Base-by-base conservation (phyloP, 2,113 vertebrate species). In the Ranitomeya imitator region DNA sequence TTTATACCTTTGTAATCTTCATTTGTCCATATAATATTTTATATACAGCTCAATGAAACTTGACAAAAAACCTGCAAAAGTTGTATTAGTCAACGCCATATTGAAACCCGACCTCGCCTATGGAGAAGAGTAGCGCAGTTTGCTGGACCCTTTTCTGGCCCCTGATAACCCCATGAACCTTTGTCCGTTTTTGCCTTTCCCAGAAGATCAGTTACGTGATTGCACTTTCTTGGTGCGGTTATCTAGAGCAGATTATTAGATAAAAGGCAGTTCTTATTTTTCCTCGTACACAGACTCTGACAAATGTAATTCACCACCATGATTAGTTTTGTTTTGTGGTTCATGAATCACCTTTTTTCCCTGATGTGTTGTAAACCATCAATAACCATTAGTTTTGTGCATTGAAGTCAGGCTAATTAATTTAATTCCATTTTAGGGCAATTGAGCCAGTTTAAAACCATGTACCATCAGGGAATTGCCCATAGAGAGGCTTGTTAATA, bases 321-420 rank as follows among this genome's bases (percentile, higher is more conserved):
- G 85, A 86, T 86, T 69, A 67, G 76, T 67, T 23, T 86, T 69
- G 54, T 86, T 79, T 55, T 69, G 85, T 69, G 61, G 37, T 80
- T 86, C 61, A 65, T 37, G 61, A 86, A 86, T 86, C 77, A 79
- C 77, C 77, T 80, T 80, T 85, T 80, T 80, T 79, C 85, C 76
- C 77, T 21, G 61, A 79, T 71, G 85, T 86, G 51, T 86, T 79
- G 74, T 67, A 86, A 80, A 79, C 59, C 85, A 86, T 86, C 85
- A 86, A 86, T 86, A 86, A 86, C 54, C 74, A 86, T 86, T 86
- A 86, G 45, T 79, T 86, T 80, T 69, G 63, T 86, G 77, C 85
- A 86, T 80, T 86, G 77, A 55, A 69, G 45, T 86, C 85, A 37
- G 77, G 45, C 60, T 86, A 54, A 67, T 86, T 80, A 79, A 86